Conservation (phyloP, 2,113 vertebrate genomes). For the Pseudolaguvia tuberculata region DNA sequence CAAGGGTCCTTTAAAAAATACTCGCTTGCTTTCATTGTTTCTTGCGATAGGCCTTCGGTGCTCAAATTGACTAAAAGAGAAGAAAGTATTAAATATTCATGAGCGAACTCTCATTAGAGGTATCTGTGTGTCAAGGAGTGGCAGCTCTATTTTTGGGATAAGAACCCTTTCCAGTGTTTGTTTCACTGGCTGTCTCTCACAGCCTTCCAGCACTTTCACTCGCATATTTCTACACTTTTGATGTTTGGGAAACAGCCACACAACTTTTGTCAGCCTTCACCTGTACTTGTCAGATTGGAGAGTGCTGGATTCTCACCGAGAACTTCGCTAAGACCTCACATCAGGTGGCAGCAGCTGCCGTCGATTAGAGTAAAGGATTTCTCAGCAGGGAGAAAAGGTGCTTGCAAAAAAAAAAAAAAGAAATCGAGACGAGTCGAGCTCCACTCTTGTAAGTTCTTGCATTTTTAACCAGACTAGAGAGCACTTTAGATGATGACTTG, state of each 20-base stretch:
- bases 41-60: slow-evolving; percentile 46
- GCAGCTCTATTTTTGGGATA: slow-evolving; percentile 49
- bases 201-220: slow-evolving; percentile 39
- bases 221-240: slow-evolving; percentile 43
- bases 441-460: slow-evolving; percentile 5
- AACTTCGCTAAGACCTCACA: slow-evolving; percentile 41
- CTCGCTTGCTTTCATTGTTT: slow-evolving; percentile 37
- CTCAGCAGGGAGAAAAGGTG: slow-evolving; percentile 11
- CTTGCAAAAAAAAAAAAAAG: not conserved
- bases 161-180: slow-evolving; percentile 45
- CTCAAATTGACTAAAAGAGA: slow-evolving; percentile 47
- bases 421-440: not conserved
- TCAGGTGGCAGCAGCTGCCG: slow-evolving; percentile 31
- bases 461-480: not conserved
- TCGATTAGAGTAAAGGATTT: slow-evolving; percentile 36
- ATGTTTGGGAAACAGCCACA: slow-evolving; percentile 45
- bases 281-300: slow-evolving; percentile 45
- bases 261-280: slow-evolving; percentile 50
- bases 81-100: slow-evolving; percentile 55
- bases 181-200: slow-evolving; percentile 44
- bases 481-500: not conserved
- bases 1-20: slow-evolving; percentile 42
- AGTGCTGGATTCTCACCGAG: slow-evolving; percentile 33
- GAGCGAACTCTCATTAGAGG: slow-evolving; percentile 45
- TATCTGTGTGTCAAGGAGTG: slow-evolving; percentile 48